Percentiles rank a stretch among this genome's conserved stretches.
Conservation (phyloP, 2,797 vertebrate species). For the Aeoliscus strigatus region DNA sequence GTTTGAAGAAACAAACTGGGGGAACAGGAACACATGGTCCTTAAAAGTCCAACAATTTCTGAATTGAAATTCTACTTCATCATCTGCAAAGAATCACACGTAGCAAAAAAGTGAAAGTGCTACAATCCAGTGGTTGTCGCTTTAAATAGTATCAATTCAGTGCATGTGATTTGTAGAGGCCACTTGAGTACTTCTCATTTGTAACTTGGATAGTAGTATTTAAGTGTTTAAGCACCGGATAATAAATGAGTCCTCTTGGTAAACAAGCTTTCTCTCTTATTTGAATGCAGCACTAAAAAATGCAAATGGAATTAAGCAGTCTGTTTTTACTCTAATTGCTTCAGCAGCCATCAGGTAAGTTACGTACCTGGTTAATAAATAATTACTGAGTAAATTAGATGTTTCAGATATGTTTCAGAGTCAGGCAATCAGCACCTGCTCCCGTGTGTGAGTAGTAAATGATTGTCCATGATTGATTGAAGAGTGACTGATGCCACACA, state of each 20-base stretch:
- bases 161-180: too few relatives aligned
- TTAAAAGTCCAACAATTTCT: too few relatives aligned
- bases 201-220: too few relatives aligned
- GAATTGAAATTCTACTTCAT: too few relatives aligned
- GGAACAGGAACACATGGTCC: constrained; percentile 48
- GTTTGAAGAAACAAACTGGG: constrained; percentile 55
- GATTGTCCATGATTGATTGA: too few relatives aligned
- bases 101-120: too few relatives aligned
- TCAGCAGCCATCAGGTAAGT: constrained; percentile 27
- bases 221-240: too few relatives aligned
- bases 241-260: too few relatives aligned
- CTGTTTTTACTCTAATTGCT: constrained; percentile 21
- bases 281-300: constrained; percentile 6
- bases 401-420: constrained; percentile 41
- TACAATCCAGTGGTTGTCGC: too few relatives aligned
- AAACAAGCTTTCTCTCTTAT: background rate
- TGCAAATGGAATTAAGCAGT: constrained; percentile 1
- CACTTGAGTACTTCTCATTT: too few relatives aligned
- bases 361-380: constrained; percentile 39
- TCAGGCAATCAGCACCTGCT: constrained; percentile 34
- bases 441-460: constrained; percentile 37
- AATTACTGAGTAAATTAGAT: constrained; percentile 51
- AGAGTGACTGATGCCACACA: constrained; percentile 47
- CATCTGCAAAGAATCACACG: too few relatives aligned
- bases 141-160: too few relatives aligned